Conservation (phyloP, 2,113 vertebrate species). For the Cavia porcellus region DNA sequence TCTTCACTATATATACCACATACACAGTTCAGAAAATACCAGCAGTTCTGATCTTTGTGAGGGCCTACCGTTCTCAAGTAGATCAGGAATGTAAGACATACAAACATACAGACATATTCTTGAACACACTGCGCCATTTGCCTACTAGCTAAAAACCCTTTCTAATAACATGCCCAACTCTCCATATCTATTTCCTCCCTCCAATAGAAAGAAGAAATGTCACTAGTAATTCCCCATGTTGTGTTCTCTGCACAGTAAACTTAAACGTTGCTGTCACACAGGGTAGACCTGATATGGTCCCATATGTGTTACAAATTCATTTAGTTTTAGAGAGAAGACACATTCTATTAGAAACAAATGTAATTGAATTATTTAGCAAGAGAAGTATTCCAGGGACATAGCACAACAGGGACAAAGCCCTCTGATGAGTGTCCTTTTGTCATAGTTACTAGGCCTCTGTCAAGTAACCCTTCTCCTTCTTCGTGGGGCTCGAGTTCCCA, state of each 20-base stretch:
- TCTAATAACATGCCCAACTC: constrained; percentile 30
- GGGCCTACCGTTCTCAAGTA: not conserved
- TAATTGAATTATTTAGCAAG: constrained; percentile 72
- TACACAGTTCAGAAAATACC: not conserved
- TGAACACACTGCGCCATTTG: not conserved
- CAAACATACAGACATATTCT: not conserved
- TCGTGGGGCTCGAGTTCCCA: constrained; percentile 72
- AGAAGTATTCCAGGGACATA: constrained; percentile 76
- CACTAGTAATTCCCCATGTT: constrained; percentile 5
- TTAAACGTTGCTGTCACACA: not conserved
- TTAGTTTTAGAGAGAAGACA: constrained; percentile 61
- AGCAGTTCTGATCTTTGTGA: not conserved
- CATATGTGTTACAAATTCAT: constrained; percentile 48
- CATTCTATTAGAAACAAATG: not conserved
- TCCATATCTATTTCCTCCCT: not conserved
- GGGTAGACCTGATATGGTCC: constrained; percentile 52
- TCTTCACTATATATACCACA: not conserved
- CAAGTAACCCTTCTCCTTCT: constrained; percentile 76
- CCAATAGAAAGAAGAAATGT: constrained; percentile 45
- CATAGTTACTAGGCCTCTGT: constrained; percentile 67
- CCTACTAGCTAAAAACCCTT: not conserved
- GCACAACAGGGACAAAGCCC: constrained; percentile 83
- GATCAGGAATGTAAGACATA: not conserved
- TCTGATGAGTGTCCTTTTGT: not conserved
- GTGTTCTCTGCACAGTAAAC: not conserved